phyloP scores from a whole-genome alignment of 2,113 vertebrate species.

The Rafetus swinhoei region DNA sequence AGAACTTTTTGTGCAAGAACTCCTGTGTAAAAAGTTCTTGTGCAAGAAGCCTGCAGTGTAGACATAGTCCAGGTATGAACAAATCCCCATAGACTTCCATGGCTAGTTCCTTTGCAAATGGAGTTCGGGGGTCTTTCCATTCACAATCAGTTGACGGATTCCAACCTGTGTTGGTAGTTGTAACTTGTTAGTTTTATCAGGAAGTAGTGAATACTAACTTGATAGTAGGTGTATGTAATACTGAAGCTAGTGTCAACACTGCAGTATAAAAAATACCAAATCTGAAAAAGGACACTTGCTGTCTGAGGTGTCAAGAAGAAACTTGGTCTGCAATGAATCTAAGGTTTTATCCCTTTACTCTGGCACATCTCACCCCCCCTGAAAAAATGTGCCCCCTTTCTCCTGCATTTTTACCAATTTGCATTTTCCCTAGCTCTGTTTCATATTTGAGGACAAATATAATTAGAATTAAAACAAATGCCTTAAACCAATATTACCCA shows the following conservation, averaged over 20 bases:
- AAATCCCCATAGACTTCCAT: background rate
- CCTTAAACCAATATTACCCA: background rate
- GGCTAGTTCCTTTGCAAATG: background rate
- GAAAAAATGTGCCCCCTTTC: constrained; percentile 13
- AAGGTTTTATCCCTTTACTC: background rate
- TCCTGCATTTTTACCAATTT: constrained; percentile 9
- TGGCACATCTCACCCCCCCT: background rate
- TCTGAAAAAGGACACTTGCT: background rate
- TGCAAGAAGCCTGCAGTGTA: no score
- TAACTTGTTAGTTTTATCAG: background rate
- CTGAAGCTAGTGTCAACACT: background rate
- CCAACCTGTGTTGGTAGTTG: background rate
- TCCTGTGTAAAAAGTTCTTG: no score
- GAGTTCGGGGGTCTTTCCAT: background rate
- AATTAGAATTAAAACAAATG: background rate
- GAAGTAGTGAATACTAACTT: background rate
- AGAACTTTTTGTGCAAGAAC: no score
- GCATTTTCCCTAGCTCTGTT: background rate
- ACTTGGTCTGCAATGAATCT: background rate
- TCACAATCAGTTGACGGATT: fast-evolving
- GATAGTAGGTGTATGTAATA: background rate
- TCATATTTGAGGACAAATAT: constrained; percentile 14
- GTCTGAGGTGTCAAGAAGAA: background rate
- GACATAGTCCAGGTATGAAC: no score
- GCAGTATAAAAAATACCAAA: background rate